phyloP scores from a whole-genome alignment of 2,888 invertebrate genomes.

The Sinopyrophorus schimmeli region DNA sequence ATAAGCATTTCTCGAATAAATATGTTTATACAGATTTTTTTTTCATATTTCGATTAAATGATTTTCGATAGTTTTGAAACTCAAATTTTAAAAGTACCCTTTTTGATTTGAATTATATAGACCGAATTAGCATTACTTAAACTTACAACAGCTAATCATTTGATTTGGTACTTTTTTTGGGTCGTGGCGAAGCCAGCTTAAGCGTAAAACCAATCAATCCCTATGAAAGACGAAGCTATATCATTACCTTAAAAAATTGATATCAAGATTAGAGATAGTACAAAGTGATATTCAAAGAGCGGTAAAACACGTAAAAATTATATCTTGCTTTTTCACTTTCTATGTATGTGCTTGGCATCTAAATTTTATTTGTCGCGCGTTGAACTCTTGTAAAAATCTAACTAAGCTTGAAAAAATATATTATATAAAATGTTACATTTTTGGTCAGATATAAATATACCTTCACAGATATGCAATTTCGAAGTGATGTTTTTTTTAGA shows the following conservation, averaged over 20 bases:
- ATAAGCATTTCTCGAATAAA: conserved; percentile 27
- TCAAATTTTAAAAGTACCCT: conserved; percentile 6
- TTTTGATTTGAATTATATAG: conserved; percentile 12
- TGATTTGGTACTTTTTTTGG: conserved; percentile 13
- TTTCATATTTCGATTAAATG: conserved; percentile 26
- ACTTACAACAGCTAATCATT: conserved; percentile 23
- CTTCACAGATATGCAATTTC: conserved; percentile 45
- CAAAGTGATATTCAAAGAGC: conserved; percentile 3
- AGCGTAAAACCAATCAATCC: conserved; percentile 11
- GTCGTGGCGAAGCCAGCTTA: conserved; percentile 11
- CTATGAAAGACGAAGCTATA: conserved; percentile 4
- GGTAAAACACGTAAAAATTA: conserved; percentile 10
- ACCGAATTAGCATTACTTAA: conserved; percentile 16
- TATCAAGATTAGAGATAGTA: no score
- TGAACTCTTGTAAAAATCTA: conserved; percentile 39
- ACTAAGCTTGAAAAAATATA: conserved; percentile 52
- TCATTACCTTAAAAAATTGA: neutral
- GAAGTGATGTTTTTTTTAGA: conserved; percentile 24
- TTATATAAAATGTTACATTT: conserved; percentile 33
- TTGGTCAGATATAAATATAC: conserved; percentile 48
- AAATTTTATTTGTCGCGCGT: conserved; percentile 16
- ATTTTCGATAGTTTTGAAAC: conserved; percentile 16
- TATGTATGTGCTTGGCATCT: conserved; percentile 8
- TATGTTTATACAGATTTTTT: conserved; percentile 29
- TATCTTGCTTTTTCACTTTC: no score